Conservation (phyloP, 2,797 vertebrate species). For the Heteromormyrus szaboi region DNA sequence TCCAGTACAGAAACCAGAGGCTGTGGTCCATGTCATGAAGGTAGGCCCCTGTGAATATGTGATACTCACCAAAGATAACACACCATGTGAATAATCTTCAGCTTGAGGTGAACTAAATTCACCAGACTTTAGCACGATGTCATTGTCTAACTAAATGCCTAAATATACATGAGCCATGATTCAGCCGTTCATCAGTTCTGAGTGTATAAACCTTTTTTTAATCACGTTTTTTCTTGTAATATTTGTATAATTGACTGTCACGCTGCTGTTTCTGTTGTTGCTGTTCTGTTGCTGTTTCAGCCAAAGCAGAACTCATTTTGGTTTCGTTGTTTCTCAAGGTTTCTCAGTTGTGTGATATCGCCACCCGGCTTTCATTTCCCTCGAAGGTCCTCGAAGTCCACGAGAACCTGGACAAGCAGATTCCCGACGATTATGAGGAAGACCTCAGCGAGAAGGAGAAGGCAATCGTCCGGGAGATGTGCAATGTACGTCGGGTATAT, state of each 20-base stretch:
- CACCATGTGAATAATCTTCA: not conserved
- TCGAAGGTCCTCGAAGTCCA: slow-evolving; percentile 89
- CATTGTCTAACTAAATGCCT: not conserved
- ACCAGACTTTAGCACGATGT: not conserved
- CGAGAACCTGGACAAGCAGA: slow-evolving; percentile 89
- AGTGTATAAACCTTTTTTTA: not conserved
- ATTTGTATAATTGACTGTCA: not conserved
- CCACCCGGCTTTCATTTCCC: not conserved
- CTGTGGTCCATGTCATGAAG: slow-evolving; percentile 96
- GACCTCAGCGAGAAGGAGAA: slow-evolving; percentile 97
- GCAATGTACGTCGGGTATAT: slow-evolving; percentile 72
- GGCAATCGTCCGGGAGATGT: slow-evolving; percentile 96
- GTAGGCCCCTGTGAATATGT: slow-evolving; percentile 49
- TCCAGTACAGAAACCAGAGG: slow-evolving; percentile 86
- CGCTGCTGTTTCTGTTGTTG: not conserved
- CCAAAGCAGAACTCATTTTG: not conserved
- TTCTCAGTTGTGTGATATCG: not conserved
- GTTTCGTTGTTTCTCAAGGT: not conserved
- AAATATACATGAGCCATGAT: not conserved
- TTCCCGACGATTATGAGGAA: slow-evolving; percentile 83
- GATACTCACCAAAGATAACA: not conserved
- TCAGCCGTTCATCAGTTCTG: not conserved
- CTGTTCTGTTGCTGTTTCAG: not conserved
- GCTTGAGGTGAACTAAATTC: not conserved
- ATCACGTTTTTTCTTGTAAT: not conserved